Base-by-base conservation (phyloP, 1,140 invertebrate species). In the Campodea augens region DNA sequence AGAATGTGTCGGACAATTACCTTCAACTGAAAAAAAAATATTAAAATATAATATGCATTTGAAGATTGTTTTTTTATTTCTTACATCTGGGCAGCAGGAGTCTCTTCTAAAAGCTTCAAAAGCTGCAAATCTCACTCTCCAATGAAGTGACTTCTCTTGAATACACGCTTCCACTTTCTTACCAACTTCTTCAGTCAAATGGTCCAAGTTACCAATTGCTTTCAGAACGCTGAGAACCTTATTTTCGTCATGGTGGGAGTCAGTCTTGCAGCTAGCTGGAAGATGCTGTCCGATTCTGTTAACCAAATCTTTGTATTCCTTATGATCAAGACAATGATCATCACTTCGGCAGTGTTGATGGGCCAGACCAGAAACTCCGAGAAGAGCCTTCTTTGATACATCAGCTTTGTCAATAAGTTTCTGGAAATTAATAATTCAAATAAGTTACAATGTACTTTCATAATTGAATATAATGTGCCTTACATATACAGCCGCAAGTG, bases 131-230 rank as follows among this genome's bases (percentile, higher is more conserved):
- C 81, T 65, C 4, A 92, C 69, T 36, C 86, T 70, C 38, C 74
- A 72, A 27, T 71, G 66, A 1, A 78, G 70, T 18, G 64, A 65
- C 41, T 74, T 73, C 48, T 78, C 72, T 1, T 61, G 56, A 1
- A 73, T 72, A 53, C 85, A 85, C 27, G 69, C 58, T 2, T 62
- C 67, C 4, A 90, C 43, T 51, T 77, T 75, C 10, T 71, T 61
- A 0, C 71, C 57, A 1, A 75, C 65, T 12, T 66, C 66, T 38
- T 76, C 70, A 41, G 73, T 73, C 10, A 86, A 60, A 43, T 74
- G 72, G 4, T 74, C 70, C 20, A 78, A 69, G 61, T 91, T 93
- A n/a, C 76, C 73, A 25, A 93, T 65, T 10, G 80, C 83, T 60
- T 90, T 89, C 20, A 93, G 58, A 2, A 78, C 73, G 25, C 75